These are phyloP conservation scores for Luscinia luscinia DNA, from an alignment of 2,797 vertebrate species.

Conservation along the genomic window DNA sequence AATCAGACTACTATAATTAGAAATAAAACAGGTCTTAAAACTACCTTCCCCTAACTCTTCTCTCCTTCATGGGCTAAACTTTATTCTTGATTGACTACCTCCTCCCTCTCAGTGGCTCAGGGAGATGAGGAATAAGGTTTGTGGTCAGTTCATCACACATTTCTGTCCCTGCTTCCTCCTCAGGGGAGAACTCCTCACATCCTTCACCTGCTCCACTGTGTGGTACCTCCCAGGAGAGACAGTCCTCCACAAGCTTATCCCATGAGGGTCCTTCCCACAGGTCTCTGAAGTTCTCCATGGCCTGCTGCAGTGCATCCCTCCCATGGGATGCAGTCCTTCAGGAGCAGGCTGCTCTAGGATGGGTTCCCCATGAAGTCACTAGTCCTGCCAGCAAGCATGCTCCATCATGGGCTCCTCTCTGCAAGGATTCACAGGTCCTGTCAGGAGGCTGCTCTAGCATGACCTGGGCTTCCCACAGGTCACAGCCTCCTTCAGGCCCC, in stretches of 20 bases:
- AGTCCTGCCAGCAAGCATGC: background rate
- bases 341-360: background rate
- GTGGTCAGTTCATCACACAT: rapidly evolving
- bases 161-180: background rate
- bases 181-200: background rate
- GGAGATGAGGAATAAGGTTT: background rate
- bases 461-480: background rate
- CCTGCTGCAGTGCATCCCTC: background rate
- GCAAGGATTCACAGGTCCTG: background rate
- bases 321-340: rapidly evolving
- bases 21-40: background rate
- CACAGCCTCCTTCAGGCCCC: background rate
- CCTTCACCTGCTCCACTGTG: background rate
- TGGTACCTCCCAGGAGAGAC: background rate
- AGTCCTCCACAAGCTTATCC: background rate
- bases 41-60: background rate
- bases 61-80: background rate
- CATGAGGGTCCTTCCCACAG: background rate
- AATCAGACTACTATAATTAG: background rate
- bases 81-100: background rate
- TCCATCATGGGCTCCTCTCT: background rate
- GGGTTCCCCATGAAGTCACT: background rate
- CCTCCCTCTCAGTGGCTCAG: background rate
- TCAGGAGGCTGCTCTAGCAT: rapidly evolving
- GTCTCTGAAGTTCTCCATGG: background rate